These are phyloP conservation scores for Planiliza haematocheilus DNA, from an alignment of 2,113 vertebrate species.

Conservation along the genomic window DNA sequence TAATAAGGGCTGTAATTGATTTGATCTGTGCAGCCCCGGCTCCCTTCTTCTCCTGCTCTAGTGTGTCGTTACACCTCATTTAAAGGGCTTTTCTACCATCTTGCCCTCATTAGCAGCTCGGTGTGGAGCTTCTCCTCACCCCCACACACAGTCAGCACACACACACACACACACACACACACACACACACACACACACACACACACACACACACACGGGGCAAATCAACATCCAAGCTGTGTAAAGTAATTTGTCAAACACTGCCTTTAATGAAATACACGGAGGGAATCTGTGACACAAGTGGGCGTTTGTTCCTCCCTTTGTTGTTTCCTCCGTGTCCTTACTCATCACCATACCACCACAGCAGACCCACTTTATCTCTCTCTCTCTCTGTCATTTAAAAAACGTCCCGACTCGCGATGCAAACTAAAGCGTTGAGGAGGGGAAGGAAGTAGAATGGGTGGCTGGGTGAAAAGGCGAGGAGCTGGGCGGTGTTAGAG, in stretches of 20 bases:
- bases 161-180: background rate
- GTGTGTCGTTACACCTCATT: constrained; percentile 71
- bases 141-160: background rate
- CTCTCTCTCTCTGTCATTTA: background rate
- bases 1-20: constrained; percentile 79
- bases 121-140: constrained; percentile 22
- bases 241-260: constrained; percentile 85
- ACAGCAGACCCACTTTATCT: background rate
- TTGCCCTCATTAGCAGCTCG: constrained; percentile 76
- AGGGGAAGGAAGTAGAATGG: constrained; percentile 28
- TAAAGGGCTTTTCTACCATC: constrained; percentile 59
- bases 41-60: constrained; percentile 40
- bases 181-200: constrained; percentile 5
- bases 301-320: constrained; percentile 65
- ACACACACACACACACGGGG: constrained; percentile 28
- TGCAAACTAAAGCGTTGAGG: constrained; percentile 49
- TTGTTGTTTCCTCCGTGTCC: constrained; percentile 67
- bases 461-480: constrained; percentile 60
- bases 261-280: constrained; percentile 74
- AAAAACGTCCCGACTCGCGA: constrained; percentile 6
- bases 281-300: constrained; percentile 67
- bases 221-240: constrained; percentile 61
- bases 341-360: constrained; percentile 4
- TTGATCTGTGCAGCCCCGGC: constrained; percentile 60
- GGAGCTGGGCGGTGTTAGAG: constrained; percentile 64